Percentiles rank a stretch among this genome's conserved stretches.
Evolutionary conservation across 2,888 invertebrate species (phyloP).

Genomic region (Adelphocoris suturalis): DNA sequence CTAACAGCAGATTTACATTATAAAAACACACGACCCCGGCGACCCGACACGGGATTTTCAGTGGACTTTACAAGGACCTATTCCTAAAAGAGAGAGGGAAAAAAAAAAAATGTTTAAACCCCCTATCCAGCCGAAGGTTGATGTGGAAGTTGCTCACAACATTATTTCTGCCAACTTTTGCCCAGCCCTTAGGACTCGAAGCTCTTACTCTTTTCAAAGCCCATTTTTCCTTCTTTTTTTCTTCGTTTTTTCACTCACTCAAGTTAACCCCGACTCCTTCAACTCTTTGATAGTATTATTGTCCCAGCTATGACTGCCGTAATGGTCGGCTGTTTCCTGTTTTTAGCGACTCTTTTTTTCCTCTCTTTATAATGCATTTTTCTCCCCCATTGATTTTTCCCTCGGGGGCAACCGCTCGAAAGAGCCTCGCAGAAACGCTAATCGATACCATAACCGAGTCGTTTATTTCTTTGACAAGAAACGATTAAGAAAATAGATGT

Average conservation of each 20-base stretch:
- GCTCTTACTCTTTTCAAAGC: conserved; percentile 12
- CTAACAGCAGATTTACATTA: conserved; percentile 26
- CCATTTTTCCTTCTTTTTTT: neutral
- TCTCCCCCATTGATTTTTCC: conserved; percentile 64
- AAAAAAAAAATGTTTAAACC: neutral
- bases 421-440: neutral
- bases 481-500: conserved; percentile 42
- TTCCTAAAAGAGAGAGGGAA: too few species aligned
- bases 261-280: conserved; percentile 51
- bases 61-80: neutral
- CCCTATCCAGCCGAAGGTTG: neutral
- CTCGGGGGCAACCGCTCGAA: conserved; percentile 2
- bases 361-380: conserved; percentile 67
- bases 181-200: conserved; percentile 27
- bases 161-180: conserved; percentile 19
- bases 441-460: conserved; percentile 46
- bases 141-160: conserved; percentile 30
- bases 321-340: conserved; percentile 66
- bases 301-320: conserved; percentile 62
- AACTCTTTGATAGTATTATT: conserved; percentile 69
- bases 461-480: conserved; percentile 44
- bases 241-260: conserved; percentile 30
- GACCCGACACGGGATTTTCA: neutral
- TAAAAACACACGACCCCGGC: neutral
- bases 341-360: conserved; percentile 26